phyloP scores from a whole-genome alignment of 2,888 invertebrate genomes.

The Acanthosepion esculentum region DNA sequence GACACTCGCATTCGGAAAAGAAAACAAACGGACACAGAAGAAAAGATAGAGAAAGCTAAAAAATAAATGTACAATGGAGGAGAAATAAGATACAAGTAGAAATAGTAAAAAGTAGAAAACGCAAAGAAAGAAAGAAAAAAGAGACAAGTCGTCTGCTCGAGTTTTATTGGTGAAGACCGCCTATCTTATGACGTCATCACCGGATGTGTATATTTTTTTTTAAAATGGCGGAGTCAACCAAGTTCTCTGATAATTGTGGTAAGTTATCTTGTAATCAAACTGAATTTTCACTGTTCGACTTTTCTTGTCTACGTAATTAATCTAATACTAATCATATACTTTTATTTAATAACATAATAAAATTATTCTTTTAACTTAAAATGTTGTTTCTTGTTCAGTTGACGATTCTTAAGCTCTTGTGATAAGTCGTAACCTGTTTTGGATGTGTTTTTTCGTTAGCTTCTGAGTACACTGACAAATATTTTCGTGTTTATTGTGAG shows the following conservation, averaged over 20 bases:
- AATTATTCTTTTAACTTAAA: neutral
- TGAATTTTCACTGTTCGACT: neutral
- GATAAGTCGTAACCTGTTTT: too few relatives aligned
- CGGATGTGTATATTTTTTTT: slow-evolving; percentile 1
- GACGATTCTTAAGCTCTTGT: neutral
- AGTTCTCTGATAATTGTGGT: neutral
- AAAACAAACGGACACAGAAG: neutral
- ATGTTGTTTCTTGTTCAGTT: neutral
- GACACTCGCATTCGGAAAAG: neutral
- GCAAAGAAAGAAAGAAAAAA: neutral
- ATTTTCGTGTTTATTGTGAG: neutral
- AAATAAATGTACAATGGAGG: neutral
- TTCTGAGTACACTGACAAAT: neutral
- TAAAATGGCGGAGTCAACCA: slow-evolving; percentile 33
- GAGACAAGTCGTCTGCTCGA: neutral
- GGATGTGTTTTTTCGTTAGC: too few relatives aligned
- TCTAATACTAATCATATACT: neutral
- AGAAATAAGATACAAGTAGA: neutral
- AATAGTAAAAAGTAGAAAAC: neutral
- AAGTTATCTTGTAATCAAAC: neutral
- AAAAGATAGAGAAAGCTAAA: neutral
- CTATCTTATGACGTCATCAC: neutral
- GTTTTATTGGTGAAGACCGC: slow-evolving; percentile 9
- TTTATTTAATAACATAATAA: neutral
- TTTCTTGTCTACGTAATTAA: neutral